A percentile compares a stretch with the other conserved stretches of the same genome.
These are phyloP conservation scores for Loxodonta africana DNA, from an alignment of 2,113 vertebrate species.

Conservation along the genomic window DNA sequence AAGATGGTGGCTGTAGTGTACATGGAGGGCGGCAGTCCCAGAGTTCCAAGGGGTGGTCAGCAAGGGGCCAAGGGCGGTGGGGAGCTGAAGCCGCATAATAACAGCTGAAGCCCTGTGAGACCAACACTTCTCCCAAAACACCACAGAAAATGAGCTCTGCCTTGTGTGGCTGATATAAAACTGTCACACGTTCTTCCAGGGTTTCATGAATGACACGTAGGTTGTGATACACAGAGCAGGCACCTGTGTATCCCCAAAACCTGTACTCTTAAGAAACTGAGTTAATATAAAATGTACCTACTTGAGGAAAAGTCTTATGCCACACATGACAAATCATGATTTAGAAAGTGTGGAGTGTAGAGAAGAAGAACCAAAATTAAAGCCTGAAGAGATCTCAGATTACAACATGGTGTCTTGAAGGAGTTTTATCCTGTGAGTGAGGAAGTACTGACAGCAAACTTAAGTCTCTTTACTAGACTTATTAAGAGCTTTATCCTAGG, in stretches of 20 bases:
- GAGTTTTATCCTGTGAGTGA: neutral
- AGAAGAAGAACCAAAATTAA: conserved; percentile 53
- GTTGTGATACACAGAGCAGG: neutral
- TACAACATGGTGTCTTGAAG: neutral
- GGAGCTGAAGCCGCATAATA: neutral
- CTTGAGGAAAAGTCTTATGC: neutral
- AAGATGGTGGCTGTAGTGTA: neutral
- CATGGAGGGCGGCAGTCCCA: too few relatives aligned
- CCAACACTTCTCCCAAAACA: neutral
- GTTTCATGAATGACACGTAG: neutral
- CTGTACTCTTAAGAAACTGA: neutral
- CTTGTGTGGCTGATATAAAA: neutral
- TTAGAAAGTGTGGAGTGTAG: conserved; percentile 11
- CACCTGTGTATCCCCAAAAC: neutral
- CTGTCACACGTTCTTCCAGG: neutral
- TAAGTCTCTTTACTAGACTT: conserved; percentile 36
- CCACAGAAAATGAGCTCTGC: neutral
- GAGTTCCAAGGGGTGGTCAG: neutral
- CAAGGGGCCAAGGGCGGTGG: neutral
- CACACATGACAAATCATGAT: neutral
- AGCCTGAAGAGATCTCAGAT: neutral
- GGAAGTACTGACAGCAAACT: conserved; percentile 3
- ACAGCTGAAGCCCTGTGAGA: neutral
- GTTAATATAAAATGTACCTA: neutral
- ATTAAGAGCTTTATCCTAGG: conserved; percentile 7